phyloP scores from a whole-genome alignment of 64 coral and sea anemone species.

The Stichodactyla helianthus region DNA sequence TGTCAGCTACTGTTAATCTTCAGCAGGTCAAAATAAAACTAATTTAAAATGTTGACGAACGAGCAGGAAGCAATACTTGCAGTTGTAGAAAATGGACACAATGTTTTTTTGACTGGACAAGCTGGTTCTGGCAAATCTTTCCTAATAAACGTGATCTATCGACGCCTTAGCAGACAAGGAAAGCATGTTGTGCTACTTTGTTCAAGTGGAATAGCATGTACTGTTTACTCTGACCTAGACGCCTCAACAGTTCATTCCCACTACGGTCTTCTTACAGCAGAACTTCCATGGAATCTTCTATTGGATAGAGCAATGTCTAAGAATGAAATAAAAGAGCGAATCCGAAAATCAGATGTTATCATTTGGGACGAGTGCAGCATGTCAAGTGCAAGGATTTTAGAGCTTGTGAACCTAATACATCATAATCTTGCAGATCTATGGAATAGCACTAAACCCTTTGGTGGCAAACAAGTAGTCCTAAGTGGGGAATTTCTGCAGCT shows the following conservation, averaged over 20 bases:
- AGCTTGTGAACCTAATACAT: slow-evolving; percentile 11
- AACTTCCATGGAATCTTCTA: slow-evolving; percentile 23
- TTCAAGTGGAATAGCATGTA: slow-evolving; percentile 24
- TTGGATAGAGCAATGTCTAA: neutral
- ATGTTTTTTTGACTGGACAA: too few species aligned
- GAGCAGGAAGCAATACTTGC: too few species aligned
- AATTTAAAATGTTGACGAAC: too few species aligned
- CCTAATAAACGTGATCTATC: too few species aligned
- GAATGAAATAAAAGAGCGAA: slow-evolving; percentile 13
- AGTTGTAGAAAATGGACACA: too few species aligned
- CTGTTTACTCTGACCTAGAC: neutral
- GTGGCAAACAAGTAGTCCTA: slow-evolving; percentile 41
- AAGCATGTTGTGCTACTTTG: neutral
- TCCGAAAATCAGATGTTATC: neutral
- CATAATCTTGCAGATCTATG: neutral
- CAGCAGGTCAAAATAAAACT: too few species aligned
- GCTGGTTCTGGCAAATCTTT: too few species aligned
- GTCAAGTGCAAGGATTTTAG: slow-evolving; percentile 34
- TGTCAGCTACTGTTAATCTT: too few species aligned
- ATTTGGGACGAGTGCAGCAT: slow-evolving; percentile 43
- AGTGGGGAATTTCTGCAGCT: slow-evolving; percentile 34
- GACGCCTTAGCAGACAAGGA: too few species aligned
- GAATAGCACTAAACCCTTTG: neutral
- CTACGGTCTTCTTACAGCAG: slow-evolving; percentile 12
- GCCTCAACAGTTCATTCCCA: slow-evolving; percentile 16